Conservation (phyloP, 2,113 vertebrate genomes). For the Hippolais icterina region DNA sequence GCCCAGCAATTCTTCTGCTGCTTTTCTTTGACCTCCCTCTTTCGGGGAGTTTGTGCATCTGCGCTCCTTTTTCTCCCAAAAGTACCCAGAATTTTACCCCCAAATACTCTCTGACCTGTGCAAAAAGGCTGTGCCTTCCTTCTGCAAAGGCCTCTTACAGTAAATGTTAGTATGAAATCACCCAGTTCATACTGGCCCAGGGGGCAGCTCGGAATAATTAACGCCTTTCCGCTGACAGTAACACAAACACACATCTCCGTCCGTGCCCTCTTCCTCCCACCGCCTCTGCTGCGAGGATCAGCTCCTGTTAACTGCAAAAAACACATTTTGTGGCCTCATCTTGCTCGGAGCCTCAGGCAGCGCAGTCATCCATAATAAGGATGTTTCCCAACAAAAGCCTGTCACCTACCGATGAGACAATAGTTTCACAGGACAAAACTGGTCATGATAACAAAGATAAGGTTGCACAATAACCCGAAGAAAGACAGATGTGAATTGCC, state of each 20-base stretch:
- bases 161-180: neutral
- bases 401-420: slow-evolving; percentile 24
- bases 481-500: neutral
- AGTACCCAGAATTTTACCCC: neutral
- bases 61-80: neutral
- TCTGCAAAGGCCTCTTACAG: neutral
- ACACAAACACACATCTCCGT: neutral
- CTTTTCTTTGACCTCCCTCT: neutral
- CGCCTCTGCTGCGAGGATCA: neutral
- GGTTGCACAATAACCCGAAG: neutral
- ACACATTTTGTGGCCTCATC: neutral
- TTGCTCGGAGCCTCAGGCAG: neutral
- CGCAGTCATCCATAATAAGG: neutral
- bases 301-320: neutral
- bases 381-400: slow-evolving; percentile 13
- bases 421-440: neutral
- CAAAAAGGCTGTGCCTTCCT: neutral
- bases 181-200: neutral
- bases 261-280: neutral
- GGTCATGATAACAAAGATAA: neutral
- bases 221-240: neutral
- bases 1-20: neutral
- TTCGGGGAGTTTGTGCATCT: neutral
- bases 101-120: neutral
- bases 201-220: neutral